phyloP scores from a whole-genome alignment of 2,888 invertebrate genomes.

The Troides oblongomaculatus region DNA sequence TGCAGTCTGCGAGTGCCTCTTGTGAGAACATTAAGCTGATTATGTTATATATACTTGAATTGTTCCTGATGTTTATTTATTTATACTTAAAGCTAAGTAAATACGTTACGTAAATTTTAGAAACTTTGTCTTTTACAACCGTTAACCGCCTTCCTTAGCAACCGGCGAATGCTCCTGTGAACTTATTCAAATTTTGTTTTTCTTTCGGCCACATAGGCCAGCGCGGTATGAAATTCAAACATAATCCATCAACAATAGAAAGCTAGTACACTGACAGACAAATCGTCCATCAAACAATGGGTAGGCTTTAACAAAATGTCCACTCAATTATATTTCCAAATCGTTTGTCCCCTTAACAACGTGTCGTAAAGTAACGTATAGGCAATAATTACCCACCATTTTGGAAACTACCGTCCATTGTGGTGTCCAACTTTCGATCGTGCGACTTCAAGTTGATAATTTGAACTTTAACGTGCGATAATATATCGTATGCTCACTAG shows the following conservation, averaged over 20 bases:
- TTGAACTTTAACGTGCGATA: conserved; percentile 19
- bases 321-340: conserved; percentile 37
- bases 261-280: conserved; percentile 32
- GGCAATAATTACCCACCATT: conserved; percentile 46
- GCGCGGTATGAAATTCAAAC: conserved; percentile 27
- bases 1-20: too few relatives aligned
- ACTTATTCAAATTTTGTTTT: not conserved
- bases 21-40: too few relatives aligned
- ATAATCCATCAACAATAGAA: conserved; percentile 40
- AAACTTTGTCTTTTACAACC: too few relatives aligned
- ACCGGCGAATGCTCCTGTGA: not conserved
- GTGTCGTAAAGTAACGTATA: conserved; percentile 41
- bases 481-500: conserved; percentile 30
- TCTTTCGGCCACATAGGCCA: conserved; percentile 2
- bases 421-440: conserved; percentile 41
- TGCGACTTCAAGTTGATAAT: conserved; percentile 25
- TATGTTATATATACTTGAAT: too few relatives aligned
- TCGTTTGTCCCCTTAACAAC: conserved; percentile 40
- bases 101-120: too few relatives aligned
- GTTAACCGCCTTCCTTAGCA: too few relatives aligned
- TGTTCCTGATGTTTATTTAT: too few relatives aligned
- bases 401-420: conserved; percentile 43
- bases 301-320: conserved; percentile 32
- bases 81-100: too few relatives aligned
- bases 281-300: conserved; percentile 35